Evolutionary conservation across 2,113 vertebrate genomes (phyloP).

Genomic region (Austrofundulus limnaeus): DNA sequence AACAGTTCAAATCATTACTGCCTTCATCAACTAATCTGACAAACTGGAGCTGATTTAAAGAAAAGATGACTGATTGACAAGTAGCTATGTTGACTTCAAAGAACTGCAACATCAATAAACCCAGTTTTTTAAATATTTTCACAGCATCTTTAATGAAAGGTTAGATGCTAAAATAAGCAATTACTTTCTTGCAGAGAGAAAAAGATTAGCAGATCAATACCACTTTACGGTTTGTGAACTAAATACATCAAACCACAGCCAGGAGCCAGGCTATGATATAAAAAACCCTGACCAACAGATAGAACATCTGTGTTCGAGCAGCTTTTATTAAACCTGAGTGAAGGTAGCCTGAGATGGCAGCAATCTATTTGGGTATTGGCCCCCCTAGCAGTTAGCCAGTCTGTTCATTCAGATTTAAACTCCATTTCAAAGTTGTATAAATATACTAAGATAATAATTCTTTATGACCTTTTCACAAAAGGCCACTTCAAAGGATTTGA

Average conservation of each 20-base stretch:
- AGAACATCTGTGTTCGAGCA: background rate
- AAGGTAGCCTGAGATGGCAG: too few relatives aligned
- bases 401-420: too few relatives aligned
- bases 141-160: background rate
- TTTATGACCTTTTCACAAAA: too few relatives aligned
- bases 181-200: constrained; percentile 4
- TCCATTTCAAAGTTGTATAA: too few relatives aligned
- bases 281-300: background rate
- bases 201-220: background rate
- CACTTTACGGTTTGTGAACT: background rate
- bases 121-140: constrained; percentile 1
- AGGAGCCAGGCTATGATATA: background rate
- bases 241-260: constrained; percentile 5
- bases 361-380: too few relatives aligned
- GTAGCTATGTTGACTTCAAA: background rate
- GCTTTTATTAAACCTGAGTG: constrained; percentile 2
- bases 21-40: background rate
- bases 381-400: too few relatives aligned
- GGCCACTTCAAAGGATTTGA: too few relatives aligned
- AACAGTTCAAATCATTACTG: background rate
- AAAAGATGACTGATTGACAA: background rate
- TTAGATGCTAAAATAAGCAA: background rate
- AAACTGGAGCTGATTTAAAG: background rate
- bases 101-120: background rate
- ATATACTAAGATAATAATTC: too few relatives aligned